Conservation (phyloP, 2,797 vertebrate species). For the Phataginus tricuspis region DNA sequence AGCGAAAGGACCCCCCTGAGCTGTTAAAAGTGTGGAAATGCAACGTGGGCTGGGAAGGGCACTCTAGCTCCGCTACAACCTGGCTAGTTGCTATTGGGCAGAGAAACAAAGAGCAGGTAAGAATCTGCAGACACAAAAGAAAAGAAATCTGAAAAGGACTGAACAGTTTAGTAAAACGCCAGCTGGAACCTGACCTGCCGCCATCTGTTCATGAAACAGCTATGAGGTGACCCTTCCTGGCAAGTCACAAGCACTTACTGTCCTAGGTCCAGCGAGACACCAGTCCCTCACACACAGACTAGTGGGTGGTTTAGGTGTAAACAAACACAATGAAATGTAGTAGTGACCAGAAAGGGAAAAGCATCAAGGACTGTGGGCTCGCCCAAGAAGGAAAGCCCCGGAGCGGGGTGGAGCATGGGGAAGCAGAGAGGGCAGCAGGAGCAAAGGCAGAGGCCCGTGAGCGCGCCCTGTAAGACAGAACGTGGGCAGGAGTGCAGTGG, state of each 20-base stretch:
- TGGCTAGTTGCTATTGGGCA: conserved; percentile 70
- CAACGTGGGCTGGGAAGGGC: conserved; percentile 74
- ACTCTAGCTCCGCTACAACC: conserved; percentile 71
- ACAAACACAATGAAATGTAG: neutral
- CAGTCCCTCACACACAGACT: neutral
- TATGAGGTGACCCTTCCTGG: neutral
- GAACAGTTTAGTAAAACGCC: conserved; percentile 27
- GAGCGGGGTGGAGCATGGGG: neutral
- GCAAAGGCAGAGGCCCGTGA: neutral
- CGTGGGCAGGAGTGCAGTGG: neutral
- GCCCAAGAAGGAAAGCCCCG: neutral
- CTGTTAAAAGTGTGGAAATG: conserved; percentile 67
- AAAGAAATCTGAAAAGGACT: conserved; percentile 12
- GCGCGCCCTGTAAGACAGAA: neutral
- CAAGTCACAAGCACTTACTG: neutral
- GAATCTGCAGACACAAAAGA: conserved; percentile 69
- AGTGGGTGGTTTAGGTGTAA: neutral
- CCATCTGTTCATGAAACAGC: neutral
- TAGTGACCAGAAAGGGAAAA: neutral
- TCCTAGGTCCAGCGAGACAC: neutral
- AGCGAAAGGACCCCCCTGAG: conserved; percentile 57
- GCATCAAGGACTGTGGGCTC: neutral
- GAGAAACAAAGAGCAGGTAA: conserved; percentile 75
- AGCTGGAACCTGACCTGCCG: neutral
- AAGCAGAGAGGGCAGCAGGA: neutral